Base-by-base conservation (phyloP, 2,113 vertebrate species). In the Oreocharis arfaki region DNA sequence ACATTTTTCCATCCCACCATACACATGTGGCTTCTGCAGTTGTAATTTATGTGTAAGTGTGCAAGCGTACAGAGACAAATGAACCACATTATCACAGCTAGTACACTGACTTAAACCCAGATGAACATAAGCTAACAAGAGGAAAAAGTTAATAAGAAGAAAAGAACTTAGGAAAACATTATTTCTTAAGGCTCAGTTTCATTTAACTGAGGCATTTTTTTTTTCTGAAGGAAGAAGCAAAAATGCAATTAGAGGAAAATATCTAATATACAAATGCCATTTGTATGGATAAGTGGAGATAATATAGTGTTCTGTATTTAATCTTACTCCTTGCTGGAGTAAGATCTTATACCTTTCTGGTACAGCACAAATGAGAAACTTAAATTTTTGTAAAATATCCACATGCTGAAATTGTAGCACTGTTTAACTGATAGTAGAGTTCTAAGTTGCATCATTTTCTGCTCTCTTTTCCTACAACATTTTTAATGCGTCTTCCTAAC, bases 171-270 rank as follows among this genome's bases (percentile, higher is more conserved):
- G 79, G 83, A 96, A 95, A 97, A 97, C 10, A 13, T 61, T 97
- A 61, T 83, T 96, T 84, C 81, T 97, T 90, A 93, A 89, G 90
- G 23, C 88, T 88, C 61, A 65, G 60, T 93, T 97, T 95, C 49
- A 93, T 86, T 94, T 96, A 96, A 94, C 90, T 44, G 50, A 93
- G 87, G 70, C 46, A 84, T 94, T 97, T 97, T 96, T 96, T 96
- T 59, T 92, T 97, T 95, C 93, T 97, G 95, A 97, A 97, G 57
- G 94, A 95, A 95, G 75, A 94, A 96, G 81, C 30, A 94, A 97
- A 97, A 96, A 95, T 84, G 61, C 37, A 95, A 76, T 95, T 95
- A 96, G 74, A 94, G 91, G 64, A 92, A 96, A 94, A 96, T 57
- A 57, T 46, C 78, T 92, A 90, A 96, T 82, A 95, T 81, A 93